Percentiles rank a stretch among this genome's conserved stretches.
Evolutionary conservation across 2,113 vertebrate species (phyloP).

Genomic region (Aptenodytes forsteri): DNA sequence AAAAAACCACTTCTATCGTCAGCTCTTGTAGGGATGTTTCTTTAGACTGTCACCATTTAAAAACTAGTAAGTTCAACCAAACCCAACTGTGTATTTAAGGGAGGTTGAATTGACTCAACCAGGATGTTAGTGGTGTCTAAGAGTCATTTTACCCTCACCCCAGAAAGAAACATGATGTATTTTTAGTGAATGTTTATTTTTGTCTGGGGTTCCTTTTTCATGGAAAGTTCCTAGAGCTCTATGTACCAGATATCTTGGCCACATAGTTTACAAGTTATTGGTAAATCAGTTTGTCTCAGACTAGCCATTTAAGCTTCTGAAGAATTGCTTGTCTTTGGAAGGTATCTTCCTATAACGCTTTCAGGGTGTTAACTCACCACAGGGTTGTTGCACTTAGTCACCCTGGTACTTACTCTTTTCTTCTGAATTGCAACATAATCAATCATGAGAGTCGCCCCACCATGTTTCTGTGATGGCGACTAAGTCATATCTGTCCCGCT

Average conservation of each 20-base stretch:
- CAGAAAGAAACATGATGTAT: neutral
- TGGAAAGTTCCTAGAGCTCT: neutral
- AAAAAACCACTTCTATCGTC: neutral
- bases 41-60: neutral
- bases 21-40: neutral
- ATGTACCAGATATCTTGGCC: neutral
- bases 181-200: constrained; percentile 31
- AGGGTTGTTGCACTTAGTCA: neutral
- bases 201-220: neutral
- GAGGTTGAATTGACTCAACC: constrained; percentile 3
- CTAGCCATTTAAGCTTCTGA: neutral
- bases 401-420: neutral
- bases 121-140: constrained; percentile 12
- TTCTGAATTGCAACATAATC: neutral
- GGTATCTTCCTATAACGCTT: neutral
- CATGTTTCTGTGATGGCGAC: too few relatives aligned
- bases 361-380: neutral
- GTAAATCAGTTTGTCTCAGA: neutral
- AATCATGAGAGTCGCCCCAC: too few relatives aligned
- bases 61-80: neutral
- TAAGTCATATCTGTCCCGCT: too few relatives aligned
- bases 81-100: neutral
- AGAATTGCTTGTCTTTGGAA: neutral
- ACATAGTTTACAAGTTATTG: neutral
- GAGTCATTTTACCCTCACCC: neutral